Evolutionary conservation across 92 coral and sea anemone species (phyloP), one percentile per base, ranked within the genome.

Genomic region (Actinernus sp.): DNA sequence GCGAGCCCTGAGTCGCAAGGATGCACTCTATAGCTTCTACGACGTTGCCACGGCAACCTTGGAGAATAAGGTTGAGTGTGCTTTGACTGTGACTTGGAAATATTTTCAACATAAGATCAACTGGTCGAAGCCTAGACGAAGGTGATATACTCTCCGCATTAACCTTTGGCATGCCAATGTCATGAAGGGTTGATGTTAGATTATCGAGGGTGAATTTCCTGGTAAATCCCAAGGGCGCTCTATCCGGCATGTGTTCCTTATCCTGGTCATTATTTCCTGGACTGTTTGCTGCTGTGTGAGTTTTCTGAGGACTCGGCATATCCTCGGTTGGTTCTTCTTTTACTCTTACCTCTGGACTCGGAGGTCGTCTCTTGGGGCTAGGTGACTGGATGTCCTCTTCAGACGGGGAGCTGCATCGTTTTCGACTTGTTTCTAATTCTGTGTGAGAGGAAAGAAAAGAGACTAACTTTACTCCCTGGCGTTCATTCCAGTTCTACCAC

Each of bases 1-100:
- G 30, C 23, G 49, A 26, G 43, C 75, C 80, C 23, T 90, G 92
- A 18, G 88, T 56, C 23, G 92, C 53, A 29, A 90, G 65, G 29
- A 90, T 61, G 40, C 93, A 88, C 69, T 94, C 98, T 21, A 94
- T 94, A 46, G 97, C 65, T 48, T 94, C 97, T 22, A 94, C 95
- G 13, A 91, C 78, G 66, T 75, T 91, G 18, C 93, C 97, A 9
- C 94, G 90, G 31, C 98, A 94, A 12, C 95, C 76, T 45, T 91
- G 91, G 1, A 91, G 74, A 44, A 94, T 80, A 31, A 88, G 89
- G 14, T 80, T 97, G 12, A 94, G 62, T 20, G 93, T 86, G 55
- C 86, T 73, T 26, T 69, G 76, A 49, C 81, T 67, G 65, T 94
- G 93, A 32, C 61, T 87, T 0, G 97, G 98, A 22, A 94, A 94